Conservation (phyloP, 2,797 vertebrate species). For the Brachyrhaphis roseni region DNA sequence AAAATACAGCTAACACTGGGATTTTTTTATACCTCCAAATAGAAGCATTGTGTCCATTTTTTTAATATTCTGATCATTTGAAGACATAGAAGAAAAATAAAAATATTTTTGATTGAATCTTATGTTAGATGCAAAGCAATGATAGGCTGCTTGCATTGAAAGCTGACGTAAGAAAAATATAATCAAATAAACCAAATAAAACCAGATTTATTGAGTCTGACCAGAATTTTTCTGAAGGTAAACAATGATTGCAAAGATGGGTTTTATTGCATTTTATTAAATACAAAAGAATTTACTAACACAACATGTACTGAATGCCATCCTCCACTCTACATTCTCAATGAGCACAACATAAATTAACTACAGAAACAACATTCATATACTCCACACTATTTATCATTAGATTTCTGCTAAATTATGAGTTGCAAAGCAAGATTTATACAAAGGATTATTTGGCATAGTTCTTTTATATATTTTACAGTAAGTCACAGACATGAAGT, state of each 20-base stretch:
- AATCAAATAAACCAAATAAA: background rate
- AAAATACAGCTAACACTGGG: constrained; percentile 35
- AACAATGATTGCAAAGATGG: constrained; percentile 19
- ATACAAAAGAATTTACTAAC: constrained; percentile 32
- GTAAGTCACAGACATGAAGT: constrained; percentile 6
- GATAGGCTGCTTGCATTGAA: background rate
- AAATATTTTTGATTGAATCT: constrained; percentile 3
- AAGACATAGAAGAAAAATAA: constrained; percentile 25
- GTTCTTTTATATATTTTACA: constrained; percentile 4
- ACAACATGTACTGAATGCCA: constrained; percentile 9
- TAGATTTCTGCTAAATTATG: background rate
- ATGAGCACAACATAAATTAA: background rate
- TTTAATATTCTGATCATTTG: constrained; percentile 2
- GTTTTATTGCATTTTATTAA: constrained; percentile 32
- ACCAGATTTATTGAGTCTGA: background rate
- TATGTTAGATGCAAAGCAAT: background rate
- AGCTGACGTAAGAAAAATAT: background rate
- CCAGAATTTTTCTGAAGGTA: background rate
- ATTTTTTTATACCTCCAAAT: constrained; percentile 44
- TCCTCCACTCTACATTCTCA: background rate
- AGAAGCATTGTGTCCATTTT: constrained; percentile 31
- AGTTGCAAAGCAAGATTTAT: background rate
- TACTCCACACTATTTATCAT: background rate
- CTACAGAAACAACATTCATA: background rate
- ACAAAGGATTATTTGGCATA: background rate